Conservation (phyloP, 2,888 invertebrate genomes). For the Onthophagus sagittarius region DNA sequence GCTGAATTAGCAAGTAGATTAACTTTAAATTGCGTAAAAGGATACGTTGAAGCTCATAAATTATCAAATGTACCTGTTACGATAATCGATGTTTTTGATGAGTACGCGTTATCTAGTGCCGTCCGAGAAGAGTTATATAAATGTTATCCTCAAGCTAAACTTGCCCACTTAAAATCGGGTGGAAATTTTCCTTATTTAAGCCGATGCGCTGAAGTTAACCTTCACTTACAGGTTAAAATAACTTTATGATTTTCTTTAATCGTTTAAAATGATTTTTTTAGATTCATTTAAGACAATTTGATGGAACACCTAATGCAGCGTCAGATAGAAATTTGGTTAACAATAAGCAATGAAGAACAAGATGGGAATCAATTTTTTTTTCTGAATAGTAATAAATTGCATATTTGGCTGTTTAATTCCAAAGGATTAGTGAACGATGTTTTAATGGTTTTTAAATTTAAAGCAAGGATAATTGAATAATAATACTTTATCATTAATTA, state of each 20-base stretch:
- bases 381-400: background rate
- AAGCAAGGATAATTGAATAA: background rate
- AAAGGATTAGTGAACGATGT: background rate
- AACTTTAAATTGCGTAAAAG: conserved; percentile 79
- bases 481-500: conserved; percentile 13
- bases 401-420: background rate
- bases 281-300: conserved; percentile 72
- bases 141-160: conserved; percentile 79
- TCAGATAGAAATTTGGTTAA: conserved; percentile 50
- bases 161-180: conserved; percentile 83
- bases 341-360: conserved; percentile 15
- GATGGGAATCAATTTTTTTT: background rate
- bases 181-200: conserved; percentile 91
- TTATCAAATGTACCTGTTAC: conserved; percentile 69
- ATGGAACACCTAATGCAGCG: conserved; percentile 58
- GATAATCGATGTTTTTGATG: conserved; percentile 85
- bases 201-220: conserved; percentile 81
- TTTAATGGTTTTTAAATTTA: background rate
- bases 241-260: background rate
- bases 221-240: conserved; percentile 72
- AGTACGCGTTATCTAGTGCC: conserved; percentile 72
- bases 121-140: conserved; percentile 81
- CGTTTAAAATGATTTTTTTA: conserved; percentile 42
- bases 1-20: conserved; percentile 80
- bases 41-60: conserved; percentile 73